Conservation (phyloP, 1,140 invertebrate species). For the Nasonia longicornis region DNA sequence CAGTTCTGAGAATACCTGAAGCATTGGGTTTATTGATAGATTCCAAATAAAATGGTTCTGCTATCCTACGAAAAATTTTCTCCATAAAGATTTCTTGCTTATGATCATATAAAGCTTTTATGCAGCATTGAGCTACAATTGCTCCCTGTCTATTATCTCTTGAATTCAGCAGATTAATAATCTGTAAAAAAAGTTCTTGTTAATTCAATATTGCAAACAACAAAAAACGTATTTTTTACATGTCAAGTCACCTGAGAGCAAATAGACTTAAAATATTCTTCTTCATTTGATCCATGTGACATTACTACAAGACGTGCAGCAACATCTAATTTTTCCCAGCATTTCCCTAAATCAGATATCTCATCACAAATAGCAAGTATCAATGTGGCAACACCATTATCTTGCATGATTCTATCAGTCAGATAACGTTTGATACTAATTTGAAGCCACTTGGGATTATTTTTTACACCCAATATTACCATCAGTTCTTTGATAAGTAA, state of each 20-base stretch:
- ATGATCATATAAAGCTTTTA: conserved; percentile 68
- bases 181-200: conserved; percentile 48
- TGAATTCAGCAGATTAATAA: conserved; percentile 66
- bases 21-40: conserved; percentile 17
- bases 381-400: conserved; percentile 74
- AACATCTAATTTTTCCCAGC: conserved; percentile 77
- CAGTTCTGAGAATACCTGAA: conserved; percentile 44
- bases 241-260: conserved; percentile 58
- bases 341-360: conserved; percentile 68
- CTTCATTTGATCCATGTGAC: conserved; percentile 68
- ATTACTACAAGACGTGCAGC: conserved; percentile 74
- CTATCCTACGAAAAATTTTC: conserved; percentile 65
- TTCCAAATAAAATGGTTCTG: conserved; percentile 61
- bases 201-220: conserved; percentile 4
- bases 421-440: conserved; percentile 73
- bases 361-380: conserved; percentile 76
- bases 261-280: conserved; percentile 70
- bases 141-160: conserved; percentile 65
- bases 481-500: conserved; percentile 78
- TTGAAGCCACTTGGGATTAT: conserved; percentile 75
- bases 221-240: background rate
- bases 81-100: conserved; percentile 65
- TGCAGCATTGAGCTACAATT: conserved; percentile 69
- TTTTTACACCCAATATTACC: conserved; percentile 73
- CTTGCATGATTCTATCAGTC: conserved; percentile 69